These are phyloP conservation scores for Tenualosa thibaudeaui DNA, from an alignment of 2,797 vertebrate species.

Conservation along the genomic window DNA sequence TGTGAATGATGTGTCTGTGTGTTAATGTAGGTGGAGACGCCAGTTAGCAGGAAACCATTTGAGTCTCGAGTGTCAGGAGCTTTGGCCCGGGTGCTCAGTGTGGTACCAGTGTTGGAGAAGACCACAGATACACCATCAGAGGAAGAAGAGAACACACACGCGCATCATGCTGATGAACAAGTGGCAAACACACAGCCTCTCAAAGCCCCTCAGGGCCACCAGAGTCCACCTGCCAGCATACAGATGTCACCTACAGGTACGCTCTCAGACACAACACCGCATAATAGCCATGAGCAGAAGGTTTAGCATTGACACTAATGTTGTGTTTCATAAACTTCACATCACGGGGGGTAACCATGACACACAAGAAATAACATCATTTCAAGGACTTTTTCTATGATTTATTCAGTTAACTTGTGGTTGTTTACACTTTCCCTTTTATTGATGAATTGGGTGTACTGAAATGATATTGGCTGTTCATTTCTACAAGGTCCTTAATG, in stretches of 20 bases:
- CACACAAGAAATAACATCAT: too few species aligned
- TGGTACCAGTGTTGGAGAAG: slow-evolving; percentile 50
- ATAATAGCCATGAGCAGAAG: too few species aligned
- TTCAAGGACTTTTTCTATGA: too few species aligned
- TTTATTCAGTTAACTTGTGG: too few species aligned
- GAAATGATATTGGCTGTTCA: too few species aligned
- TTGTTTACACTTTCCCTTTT: too few species aligned
- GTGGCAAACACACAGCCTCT: slow-evolving; percentile 27
- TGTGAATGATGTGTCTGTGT: background rate
- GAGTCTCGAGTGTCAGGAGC: slow-evolving; percentile 57
- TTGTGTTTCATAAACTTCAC: too few species aligned
- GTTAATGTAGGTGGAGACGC: background rate
- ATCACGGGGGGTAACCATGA: too few species aligned
- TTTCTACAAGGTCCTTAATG: too few species aligned
- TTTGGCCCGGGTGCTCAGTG: slow-evolving; percentile 65
- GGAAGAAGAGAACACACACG: slow-evolving; percentile 13
- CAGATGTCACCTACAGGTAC: background rate
- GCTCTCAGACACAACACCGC: background rate
- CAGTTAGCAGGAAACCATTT: background rate
- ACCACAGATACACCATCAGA: slow-evolving; percentile 27
- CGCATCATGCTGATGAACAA: background rate
- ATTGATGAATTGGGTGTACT: too few species aligned
- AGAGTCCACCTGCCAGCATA: background rate
- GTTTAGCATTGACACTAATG: background rate
- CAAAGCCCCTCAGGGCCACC: background rate